Conservation (phyloP, 53 echinoderm and acorn worm genomes). For the Arbacia lixula region DNA sequence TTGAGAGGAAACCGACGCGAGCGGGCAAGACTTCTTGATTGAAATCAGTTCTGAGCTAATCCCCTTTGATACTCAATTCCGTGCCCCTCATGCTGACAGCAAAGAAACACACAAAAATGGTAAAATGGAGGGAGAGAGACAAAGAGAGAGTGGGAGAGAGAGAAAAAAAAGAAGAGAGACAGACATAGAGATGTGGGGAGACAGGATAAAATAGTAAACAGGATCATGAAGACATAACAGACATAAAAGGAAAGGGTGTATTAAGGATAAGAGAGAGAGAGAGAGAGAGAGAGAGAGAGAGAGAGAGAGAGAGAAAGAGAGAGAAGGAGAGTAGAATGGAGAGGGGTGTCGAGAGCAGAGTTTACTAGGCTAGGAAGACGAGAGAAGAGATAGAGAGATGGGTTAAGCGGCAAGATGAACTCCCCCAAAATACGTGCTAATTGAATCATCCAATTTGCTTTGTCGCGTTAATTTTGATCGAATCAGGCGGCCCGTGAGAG, state of each 20-base stretch:
- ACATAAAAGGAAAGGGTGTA: too few relatives aligned
- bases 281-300: background rate
- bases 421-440: too few relatives aligned
- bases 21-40: too few relatives aligned
- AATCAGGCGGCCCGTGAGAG: too few relatives aligned
- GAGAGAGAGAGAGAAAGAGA: background rate
- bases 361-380: background rate
- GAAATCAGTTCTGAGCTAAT: too few relatives aligned
- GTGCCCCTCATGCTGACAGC: background rate
- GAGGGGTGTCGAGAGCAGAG: background rate
- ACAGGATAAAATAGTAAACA: background rate
- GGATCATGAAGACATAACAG: background rate
- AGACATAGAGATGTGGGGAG: background rate
- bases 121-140: background rate
- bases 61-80: too few relatives aligned
- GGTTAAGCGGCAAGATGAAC: too few relatives aligned
- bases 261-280: background rate
- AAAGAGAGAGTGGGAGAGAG: background rate
- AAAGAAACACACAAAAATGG: background rate
- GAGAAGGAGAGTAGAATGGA: too few relatives aligned
- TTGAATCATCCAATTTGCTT: too few relatives aligned
- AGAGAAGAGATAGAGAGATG: background rate
- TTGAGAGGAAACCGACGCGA: too few relatives aligned
- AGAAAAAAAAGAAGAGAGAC: background rate
- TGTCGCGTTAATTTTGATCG: too few relatives aligned